Evolutionary conservation across 1,140 invertebrate species (phyloP).

Genomic region (Thaumetopoea pityocampa): DNA sequence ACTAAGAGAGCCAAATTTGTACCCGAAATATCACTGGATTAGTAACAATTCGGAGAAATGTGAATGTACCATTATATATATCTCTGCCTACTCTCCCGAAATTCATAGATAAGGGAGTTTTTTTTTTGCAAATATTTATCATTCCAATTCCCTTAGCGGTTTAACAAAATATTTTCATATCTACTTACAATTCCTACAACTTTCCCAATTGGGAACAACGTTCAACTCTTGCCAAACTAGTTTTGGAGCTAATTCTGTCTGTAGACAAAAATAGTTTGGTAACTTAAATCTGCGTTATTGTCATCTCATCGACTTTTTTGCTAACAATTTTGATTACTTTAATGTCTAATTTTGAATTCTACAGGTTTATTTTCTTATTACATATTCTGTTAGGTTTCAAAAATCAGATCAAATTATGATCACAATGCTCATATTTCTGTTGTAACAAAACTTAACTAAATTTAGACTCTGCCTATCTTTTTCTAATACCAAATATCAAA

Average conservation of each 20-base stretch:
- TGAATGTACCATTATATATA: background rate
- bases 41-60: background rate
- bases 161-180: slow-evolving; percentile 10
- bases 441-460: too few relatives aligned
- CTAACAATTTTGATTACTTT: slow-evolving; percentile 6
- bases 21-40: too few relatives aligned
- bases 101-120: background rate
- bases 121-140: slow-evolving; percentile 5
- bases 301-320: slow-evolving; percentile 1
- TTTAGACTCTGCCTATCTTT: too few relatives aligned
- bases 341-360: too few relatives aligned
- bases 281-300: background rate
- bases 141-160: slow-evolving; percentile 1
- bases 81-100: background rate
- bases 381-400: too few relatives aligned
- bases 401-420: too few relatives aligned
- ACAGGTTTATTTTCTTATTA: too few relatives aligned
- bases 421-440: too few relatives aligned
- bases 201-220: slow-evolving; percentile 6
- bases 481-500: too few relatives aligned
- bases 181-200: slow-evolving; percentile 7
- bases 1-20: too few relatives aligned
- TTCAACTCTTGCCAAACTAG: slow-evolving; percentile 3
- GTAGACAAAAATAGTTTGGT: slow-evolving; percentile 8
- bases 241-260: slow-evolving; percentile 6